A percentile compares a stretch with the other conserved stretches of the same genome.
phyloP scores from a whole-genome alignment of 2,888 invertebrate species.

The Patella ulyssiponensis region DNA sequence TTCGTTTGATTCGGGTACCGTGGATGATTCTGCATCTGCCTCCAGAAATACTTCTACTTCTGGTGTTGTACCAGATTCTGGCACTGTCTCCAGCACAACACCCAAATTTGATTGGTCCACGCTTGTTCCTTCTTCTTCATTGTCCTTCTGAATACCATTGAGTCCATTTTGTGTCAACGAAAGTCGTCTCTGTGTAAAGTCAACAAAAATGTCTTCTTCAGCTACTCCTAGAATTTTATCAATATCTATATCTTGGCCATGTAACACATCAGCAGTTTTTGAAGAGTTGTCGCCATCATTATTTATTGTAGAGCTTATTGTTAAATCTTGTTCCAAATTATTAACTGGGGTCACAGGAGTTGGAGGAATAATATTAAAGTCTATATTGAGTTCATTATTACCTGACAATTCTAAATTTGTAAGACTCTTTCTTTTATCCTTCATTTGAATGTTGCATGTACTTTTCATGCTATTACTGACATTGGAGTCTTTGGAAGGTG shows the following conservation, averaged over 20 bases:
- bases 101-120: neutral
- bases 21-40: too few species aligned
- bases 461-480: neutral
- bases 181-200: neutral
- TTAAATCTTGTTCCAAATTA: neutral
- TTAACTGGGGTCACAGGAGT: neutral
- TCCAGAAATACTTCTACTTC: too few species aligned
- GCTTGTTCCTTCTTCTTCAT: neutral
- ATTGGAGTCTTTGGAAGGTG: neutral
- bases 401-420: neutral
- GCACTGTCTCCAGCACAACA: neutral
- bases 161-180: neutral
- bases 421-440: neutral
- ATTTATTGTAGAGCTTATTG: neutral
- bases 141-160: neutral
- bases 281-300: neutral
- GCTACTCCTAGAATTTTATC: slow-evolving; percentile 1
- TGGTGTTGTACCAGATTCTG: neutral
- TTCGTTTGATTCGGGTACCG: too few species aligned
- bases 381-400: neutral
- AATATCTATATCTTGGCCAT: neutral
- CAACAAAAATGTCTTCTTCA: neutral
- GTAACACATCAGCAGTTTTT: neutral
- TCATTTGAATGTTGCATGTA: neutral
- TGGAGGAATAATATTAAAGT: neutral